Evolutionary conservation across 2,888 invertebrate genomes (phyloP), one percentile per base, ranked within the genome.

Genomic region (Galerucella calmariensis): DNA sequence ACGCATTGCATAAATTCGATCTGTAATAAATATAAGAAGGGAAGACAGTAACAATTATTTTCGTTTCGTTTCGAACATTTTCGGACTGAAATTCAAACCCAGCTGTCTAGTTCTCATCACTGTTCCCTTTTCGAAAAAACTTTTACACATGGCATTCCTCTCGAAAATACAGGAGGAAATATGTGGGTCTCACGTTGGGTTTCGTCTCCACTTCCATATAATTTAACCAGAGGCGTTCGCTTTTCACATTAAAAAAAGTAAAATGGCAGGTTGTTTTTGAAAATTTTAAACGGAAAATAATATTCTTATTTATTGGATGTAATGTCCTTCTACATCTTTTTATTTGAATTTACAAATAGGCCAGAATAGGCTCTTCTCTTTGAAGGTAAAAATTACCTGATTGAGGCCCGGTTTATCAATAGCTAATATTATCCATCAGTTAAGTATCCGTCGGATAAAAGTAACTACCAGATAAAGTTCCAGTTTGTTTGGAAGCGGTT

Each of bases 51-150:
- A 82, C 82, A 83, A 83, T 83, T 83, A 82, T 83, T 81, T 82
- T 82, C 78, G 81, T 81, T 82, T 82, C 77, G 81, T 81, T 81
- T 81, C 78, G 79, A 77, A 78, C 78, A 35, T 74, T 80, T 80
- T 78, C 72, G 79, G 77, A 80, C 76, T 68, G 77, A 81, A 79
- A 76, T 82, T 81, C 80, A 79, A 82, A 81, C 82, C 83, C 87
- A 87, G 87, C 87, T 87, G 87, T 87, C 86, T 85, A 84, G 83
- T 87, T 87, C 87, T 83, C 87, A 87, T 87, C 87, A 87, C 66
- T 74, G 76, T 78, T 78, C 79, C 79, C 75, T 73, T 77, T 77
- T 72, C 69, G 75, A 73, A 74, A 72, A 70, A 76, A 74, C 68
- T 72, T 74, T 76, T 79, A 83, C 82, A 83, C 81, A 81, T 79